These are phyloP conservation scores for Nudaria mundana DNA, from an alignment of 2,888 invertebrate species.

Conservation along the genomic window DNA sequence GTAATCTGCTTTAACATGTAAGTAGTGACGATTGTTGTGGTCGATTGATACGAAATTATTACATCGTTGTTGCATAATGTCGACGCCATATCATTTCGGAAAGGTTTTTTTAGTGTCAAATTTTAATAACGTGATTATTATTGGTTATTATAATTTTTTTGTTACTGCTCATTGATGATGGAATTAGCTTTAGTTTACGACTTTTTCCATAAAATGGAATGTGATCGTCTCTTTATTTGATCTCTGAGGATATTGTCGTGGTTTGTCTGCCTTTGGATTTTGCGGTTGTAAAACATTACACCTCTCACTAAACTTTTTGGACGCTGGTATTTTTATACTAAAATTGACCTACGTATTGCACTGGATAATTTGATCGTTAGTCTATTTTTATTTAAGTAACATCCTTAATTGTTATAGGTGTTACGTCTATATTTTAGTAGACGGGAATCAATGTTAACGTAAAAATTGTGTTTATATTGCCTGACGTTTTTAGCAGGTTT, in stretches of 20 bases:
- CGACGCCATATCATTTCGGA: constrained; percentile 46
- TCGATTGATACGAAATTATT: constrained; percentile 20
- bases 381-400: no score
- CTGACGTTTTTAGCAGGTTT: no score
- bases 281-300: no score
- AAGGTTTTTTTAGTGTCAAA: constrained; percentile 32
- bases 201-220: constrained; percentile 67
- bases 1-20: constrained; percentile 1
- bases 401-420: no score
- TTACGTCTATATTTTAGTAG: no score
- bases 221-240: constrained; percentile 37
- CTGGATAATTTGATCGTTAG: no score
- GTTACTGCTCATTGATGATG: constrained; percentile 39
- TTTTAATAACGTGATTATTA: constrained; percentile 36
- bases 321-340: no score
- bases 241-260: constrained; percentile 35
- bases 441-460: no score
- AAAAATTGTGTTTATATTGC: no score
- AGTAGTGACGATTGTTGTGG: background rate
- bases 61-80: constrained; percentile 19
- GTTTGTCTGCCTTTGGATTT: constrained; percentile 11
- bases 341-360: no score
- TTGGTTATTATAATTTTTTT: constrained; percentile 36
- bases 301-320: no score
- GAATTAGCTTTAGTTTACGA: constrained; percentile 46